Conservation (phyloP, 1,140 invertebrate species). For the Platorchestia sp. region DNA sequence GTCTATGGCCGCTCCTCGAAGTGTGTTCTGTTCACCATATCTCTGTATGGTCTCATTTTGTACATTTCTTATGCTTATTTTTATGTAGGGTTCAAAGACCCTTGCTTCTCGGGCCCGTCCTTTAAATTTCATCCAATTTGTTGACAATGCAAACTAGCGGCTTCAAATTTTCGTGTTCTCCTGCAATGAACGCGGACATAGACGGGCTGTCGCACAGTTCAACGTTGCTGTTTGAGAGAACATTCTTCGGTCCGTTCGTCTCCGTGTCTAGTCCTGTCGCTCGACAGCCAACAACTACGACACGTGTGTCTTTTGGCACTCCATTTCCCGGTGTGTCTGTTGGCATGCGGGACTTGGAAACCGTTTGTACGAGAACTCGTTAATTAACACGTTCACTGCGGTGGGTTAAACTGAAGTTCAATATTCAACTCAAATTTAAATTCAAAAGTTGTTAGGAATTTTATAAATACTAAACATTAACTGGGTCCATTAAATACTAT, state of each 20-base stretch:
- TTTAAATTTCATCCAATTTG: neutral
- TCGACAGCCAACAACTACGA: neutral
- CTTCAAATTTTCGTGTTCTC: neutral
- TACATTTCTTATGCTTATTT: neutral
- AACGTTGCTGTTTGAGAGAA: neutral
- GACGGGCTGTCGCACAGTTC: neutral
- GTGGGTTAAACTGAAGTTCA: no score
- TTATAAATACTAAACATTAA: no score
- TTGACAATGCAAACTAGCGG: neutral
- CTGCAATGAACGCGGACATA: neutral
- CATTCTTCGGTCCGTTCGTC: neutral
- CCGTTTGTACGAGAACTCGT: neutral
- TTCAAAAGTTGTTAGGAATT: no score
- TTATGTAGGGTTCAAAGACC: neutral
- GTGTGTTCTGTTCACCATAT: neutral
- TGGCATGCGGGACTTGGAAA: neutral
- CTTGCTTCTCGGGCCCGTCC: neutral
- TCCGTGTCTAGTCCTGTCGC: no score
- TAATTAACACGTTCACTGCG: no score
- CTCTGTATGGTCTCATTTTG: neutral
- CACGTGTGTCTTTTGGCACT: neutral
- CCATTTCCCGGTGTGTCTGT: neutral
- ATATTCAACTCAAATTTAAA: no score
- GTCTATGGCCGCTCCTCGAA: neutral
- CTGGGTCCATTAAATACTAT: no score